Evolutionary conservation across 2,113 vertebrate genomes (phyloP).

Genomic region (Thamnophis sirtalis): DNA sequence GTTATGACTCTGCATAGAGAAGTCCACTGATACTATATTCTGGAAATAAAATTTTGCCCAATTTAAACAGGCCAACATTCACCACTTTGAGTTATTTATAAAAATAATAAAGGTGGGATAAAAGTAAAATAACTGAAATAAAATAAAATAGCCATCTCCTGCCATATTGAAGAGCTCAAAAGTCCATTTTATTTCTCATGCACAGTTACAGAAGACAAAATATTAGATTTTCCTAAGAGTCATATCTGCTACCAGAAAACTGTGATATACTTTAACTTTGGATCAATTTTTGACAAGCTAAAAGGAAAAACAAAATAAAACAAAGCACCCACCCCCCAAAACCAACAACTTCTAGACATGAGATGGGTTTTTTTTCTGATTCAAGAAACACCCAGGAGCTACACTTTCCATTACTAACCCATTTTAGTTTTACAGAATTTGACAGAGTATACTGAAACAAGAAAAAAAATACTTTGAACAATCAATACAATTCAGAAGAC

Average conservation of each 20-base stretch:
- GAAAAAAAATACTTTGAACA: slow-evolving; percentile 31
- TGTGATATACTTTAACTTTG: not conserved
- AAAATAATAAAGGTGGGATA: not conserved
- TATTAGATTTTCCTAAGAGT: not conserved
- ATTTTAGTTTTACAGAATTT: slow-evolving; percentile 19
- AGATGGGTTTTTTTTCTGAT: not conserved
- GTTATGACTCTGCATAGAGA: not conserved
- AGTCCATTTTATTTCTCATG: not conserved
- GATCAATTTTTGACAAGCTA: slow-evolving; percentile 31
- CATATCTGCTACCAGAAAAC: not conserved
- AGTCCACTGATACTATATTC: not conserved
- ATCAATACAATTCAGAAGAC: slow-evolving; percentile 6
- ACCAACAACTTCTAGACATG: not conserved
- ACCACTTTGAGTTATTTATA: not conserved
- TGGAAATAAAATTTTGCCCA: not conserved
- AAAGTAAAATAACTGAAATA: not conserved
- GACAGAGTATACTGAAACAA: slow-evolving; percentile 35
- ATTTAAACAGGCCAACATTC: not conserved
- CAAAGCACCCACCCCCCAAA: not conserved
- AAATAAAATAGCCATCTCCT: not conserved
- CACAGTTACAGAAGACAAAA: not conserved
- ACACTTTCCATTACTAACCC: not conserved
- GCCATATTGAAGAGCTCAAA: not conserved
- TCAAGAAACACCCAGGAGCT: slow-evolving; percentile 28
- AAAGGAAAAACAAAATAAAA: not conserved